These are phyloP conservation scores for Rhynchonycteris naso DNA, from an alignment of 2,797 vertebrate genomes.

Conservation along the genomic window DNA sequence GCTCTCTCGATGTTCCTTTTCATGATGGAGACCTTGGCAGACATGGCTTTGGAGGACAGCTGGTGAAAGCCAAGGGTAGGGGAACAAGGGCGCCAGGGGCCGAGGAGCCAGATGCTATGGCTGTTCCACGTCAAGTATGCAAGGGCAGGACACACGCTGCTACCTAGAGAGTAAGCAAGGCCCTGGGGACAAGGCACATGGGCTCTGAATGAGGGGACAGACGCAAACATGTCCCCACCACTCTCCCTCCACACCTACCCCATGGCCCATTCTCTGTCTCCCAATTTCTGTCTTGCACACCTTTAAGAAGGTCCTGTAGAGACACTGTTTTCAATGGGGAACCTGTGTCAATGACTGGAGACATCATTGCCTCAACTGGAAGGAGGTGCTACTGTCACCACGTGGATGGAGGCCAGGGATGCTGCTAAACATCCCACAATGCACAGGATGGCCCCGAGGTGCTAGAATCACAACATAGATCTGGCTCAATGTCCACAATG, in stretches of 20 bases:
- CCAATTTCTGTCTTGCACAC: fast-evolving
- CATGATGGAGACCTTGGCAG: background rate
- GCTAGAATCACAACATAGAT: fast-evolving
- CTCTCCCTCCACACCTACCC: fast-evolving
- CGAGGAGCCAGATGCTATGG: background rate
- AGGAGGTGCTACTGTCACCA: background rate
- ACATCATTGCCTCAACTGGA: background rate
- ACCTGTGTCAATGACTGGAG: background rate
- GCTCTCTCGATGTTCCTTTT: background rate
- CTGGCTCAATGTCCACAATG: fast-evolving
- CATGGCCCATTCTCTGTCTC: fast-evolving
- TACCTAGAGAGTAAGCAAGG: fast-evolving
- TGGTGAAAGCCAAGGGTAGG: fast-evolving
- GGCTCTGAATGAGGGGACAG: background rate
- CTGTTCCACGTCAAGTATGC: background rate
- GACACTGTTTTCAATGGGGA: background rate
- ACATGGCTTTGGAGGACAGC: background rate
- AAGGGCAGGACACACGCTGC: fast-evolving
- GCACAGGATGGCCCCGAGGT: background rate
- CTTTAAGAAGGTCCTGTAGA: background rate
- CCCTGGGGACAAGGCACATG: slow-evolving; percentile 9
- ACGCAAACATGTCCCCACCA: fast-evolving
- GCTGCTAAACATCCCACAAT: fast-evolving
- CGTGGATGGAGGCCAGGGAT: too few relatives aligned
- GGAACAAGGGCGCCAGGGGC: fast-evolving